These are phyloP conservation scores for Rhincodon typus DNA, from an alignment of 2,797 vertebrate species.

Conservation along the genomic window DNA sequence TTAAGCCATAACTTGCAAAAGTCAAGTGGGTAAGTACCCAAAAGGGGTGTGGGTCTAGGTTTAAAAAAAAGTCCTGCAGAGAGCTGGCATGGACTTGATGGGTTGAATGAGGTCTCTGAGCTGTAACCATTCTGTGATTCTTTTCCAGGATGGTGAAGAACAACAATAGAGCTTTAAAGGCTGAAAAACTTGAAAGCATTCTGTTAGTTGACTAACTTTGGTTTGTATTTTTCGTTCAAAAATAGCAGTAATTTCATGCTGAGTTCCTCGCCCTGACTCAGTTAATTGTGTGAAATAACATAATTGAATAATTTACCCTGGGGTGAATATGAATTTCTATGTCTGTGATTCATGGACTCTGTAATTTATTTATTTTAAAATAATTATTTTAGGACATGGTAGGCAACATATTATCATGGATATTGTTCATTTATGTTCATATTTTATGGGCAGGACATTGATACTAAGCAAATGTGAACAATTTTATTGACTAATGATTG, in stretches of 20 bases:
- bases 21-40: too few species aligned
- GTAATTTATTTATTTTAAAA: background rate
- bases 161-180: background rate
- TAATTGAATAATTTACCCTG: background rate
- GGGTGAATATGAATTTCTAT: background rate
- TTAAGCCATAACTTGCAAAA: too few species aligned
- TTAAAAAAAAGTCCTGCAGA: too few species aligned
- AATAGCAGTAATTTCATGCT: background rate
- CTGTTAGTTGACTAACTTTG: background rate
- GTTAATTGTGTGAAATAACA: background rate
- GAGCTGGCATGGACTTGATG: background rate
- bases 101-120: background rate
- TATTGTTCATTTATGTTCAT: background rate
- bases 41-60: too few species aligned
- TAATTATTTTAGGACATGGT: background rate
- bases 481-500: background rate
- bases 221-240: background rate
- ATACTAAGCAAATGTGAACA: background rate
- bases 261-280: background rate
- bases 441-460: background rate
- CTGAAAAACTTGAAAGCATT: background rate
- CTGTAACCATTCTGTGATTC: background rate
- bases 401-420: background rate
- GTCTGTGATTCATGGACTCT: background rate
- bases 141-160: background rate